Percentiles rank a stretch among this genome's conserved stretches.
Conservation (phyloP, 2,113 vertebrate species). For the Varanus salvator region DNA sequence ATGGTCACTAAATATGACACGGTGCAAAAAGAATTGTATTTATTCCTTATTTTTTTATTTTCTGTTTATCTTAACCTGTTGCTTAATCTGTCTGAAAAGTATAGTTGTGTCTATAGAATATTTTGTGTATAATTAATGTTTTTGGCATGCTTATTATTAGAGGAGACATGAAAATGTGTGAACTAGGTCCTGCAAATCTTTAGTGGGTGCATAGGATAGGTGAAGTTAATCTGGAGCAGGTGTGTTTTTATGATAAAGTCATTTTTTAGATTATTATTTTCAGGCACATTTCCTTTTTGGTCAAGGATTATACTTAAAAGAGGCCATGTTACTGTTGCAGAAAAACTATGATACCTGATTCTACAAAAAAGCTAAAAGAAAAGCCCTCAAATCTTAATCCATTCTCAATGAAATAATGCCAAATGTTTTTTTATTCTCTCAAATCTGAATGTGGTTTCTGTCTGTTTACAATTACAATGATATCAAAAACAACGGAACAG, state of each 20-base stretch:
- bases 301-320: slow-evolving; percentile 58
- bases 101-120: slow-evolving; percentile 67
- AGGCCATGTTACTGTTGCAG: slow-evolving; percentile 51
- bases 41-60: slow-evolving; percentile 54
- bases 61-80: slow-evolving; percentile 63
- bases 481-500: slow-evolving; percentile 57
- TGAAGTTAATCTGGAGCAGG: slow-evolving; percentile 72
- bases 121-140: slow-evolving; percentile 70
- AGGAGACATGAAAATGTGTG: slow-evolving; percentile 68
- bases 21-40: slow-evolving; percentile 52
- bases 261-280: slow-evolving; percentile 71
- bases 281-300: slow-evolving; percentile 60
- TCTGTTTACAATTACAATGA: slow-evolving; percentile 58
- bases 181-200: slow-evolving; percentile 65
- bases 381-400: slow-evolving; percentile 27
- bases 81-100: slow-evolving; percentile 67
- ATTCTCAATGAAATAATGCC: slow-evolving; percentile 43
- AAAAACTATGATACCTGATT: slow-evolving; percentile 47
- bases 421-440: slow-evolving; percentile 55
- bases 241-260: slow-evolving; percentile 67
- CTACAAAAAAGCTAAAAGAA: neutral
- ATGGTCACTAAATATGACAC: slow-evolving; percentile 54
- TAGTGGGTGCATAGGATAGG: slow-evolving; percentile 58
- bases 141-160: slow-evolving; percentile 72
- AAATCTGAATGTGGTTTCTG: slow-evolving; percentile 61